Evolutionary conservation across 2,888 invertebrate species (phyloP).

Genomic region (Caenorhabditis becei): DNA sequence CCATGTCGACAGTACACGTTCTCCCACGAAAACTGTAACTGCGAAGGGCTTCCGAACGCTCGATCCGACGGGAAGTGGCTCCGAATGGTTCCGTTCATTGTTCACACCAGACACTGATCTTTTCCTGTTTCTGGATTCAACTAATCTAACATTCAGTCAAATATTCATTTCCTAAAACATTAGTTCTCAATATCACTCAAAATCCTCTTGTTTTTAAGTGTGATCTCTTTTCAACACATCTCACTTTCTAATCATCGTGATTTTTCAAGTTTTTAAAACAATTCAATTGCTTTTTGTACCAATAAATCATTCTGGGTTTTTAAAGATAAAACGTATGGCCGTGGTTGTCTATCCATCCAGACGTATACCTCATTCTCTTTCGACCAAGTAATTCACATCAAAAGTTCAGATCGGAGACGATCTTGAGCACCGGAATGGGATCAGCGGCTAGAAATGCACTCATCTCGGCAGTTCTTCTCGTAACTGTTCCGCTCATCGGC

Average conservation of each 20-base stretch:
- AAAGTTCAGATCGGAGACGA: not conserved
- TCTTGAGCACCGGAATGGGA: not conserved
- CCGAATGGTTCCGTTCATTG: conserved; percentile 55
- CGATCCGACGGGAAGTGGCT: conserved; percentile 55
- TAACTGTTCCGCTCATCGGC: conserved; percentile 2
- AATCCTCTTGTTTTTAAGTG: not conserved
- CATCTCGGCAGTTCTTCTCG: not conserved
- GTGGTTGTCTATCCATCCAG: not conserved
- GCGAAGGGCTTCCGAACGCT: conserved; percentile 21
- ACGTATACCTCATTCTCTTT: not conserved
- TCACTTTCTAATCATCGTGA: conserved; percentile 1
- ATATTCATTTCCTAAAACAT: conserved; percentile 17
- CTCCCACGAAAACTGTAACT: conserved; percentile 53
- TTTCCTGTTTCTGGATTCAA: not conserved
- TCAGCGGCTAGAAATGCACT: not conserved
- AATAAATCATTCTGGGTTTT: not conserved
- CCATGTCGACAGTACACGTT: conserved; percentile 36
- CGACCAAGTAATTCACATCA: not conserved
- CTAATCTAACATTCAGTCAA: conserved; percentile 15
- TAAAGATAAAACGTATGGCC: too few relatives aligned
- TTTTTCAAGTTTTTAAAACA: not conserved
- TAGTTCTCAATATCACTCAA: not conserved
- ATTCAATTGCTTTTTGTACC: not conserved
- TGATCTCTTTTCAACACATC: not conserved
- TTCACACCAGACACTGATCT: conserved; percentile 44